Percentiles rank a stretch among this genome's conserved stretches.
phyloP scores from a whole-genome alignment of 2,888 invertebrate species.

The Temnothorax unifasciatus region DNA sequence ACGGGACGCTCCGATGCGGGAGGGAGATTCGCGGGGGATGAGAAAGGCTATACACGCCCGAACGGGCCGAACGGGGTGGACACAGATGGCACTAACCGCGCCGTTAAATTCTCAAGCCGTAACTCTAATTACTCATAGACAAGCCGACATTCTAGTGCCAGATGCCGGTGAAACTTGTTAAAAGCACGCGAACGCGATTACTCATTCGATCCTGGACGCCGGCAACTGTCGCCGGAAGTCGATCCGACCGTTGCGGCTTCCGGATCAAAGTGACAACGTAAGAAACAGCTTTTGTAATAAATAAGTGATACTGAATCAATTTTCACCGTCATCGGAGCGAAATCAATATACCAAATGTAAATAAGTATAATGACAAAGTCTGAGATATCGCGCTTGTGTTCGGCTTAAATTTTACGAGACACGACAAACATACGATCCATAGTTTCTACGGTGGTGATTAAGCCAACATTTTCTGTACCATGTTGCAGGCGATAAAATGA shows the following conservation, averaged over 20 bases:
- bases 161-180: constrained; percentile 85
- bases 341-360: not conserved
- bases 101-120: constrained; percentile 86
- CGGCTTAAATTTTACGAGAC: not conserved
- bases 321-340: not conserved
- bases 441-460: not conserved
- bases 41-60: constrained; percentile 75
- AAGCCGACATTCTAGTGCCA: constrained; percentile 83
- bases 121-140: constrained; percentile 87
- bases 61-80: constrained; percentile 77
- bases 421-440: not conserved
- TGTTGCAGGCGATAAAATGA: constrained; percentile 80
- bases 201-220: constrained; percentile 63
- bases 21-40: constrained; percentile 59
- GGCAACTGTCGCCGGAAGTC: constrained; percentile 6
- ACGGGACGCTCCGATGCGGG: constrained; percentile 43
- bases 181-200: constrained; percentile 76
- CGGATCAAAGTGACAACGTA: not conserved
- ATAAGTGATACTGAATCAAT: not conserved
- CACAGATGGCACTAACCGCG: constrained; percentile 86
- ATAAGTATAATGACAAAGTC: not conserved
- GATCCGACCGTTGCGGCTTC: constrained; percentile 8
- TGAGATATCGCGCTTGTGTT: not conserved
- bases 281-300: not conserved
- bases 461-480: constrained; percentile 15